Evolutionary conservation across 1,140 invertebrate genomes (phyloP).

Genomic region (Monomorium pharaonis): DNA sequence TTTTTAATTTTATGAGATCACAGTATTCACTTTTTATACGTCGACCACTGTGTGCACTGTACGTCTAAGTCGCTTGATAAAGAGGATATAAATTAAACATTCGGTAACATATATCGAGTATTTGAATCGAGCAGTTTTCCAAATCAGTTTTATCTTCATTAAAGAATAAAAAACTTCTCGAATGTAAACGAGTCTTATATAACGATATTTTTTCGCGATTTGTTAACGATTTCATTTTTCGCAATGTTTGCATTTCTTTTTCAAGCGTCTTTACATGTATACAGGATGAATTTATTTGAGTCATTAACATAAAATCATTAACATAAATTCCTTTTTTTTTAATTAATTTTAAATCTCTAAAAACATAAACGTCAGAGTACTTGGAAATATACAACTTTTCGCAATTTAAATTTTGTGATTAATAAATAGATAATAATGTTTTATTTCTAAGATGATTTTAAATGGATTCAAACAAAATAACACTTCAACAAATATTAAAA

Average conservation of each 20-base stretch:
- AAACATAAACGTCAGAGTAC: neutral
- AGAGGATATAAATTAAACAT: neutral
- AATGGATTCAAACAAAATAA: neutral
- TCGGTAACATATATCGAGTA: neutral
- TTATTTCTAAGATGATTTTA: neutral
- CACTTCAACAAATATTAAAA: neutral
- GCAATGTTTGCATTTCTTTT: neutral
- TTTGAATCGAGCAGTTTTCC: neutral
- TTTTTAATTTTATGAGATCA: neutral
- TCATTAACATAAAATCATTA: no score
- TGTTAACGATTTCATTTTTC: neutral
- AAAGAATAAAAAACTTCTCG: neutral
- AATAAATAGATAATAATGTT: neutral
- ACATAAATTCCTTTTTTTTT: neutral
- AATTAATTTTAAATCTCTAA: constrained; percentile 7
- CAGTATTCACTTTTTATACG: constrained; percentile 7
- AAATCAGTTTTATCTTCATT: neutral
- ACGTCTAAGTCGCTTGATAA: neutral
- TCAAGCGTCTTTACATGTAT: neutral
- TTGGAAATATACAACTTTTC: neutral
- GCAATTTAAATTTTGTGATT: neutral
- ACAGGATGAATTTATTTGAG: neutral
- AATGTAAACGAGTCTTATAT: neutral
- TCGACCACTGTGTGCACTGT: constrained; percentile 27
- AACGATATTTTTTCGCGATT: neutral